These are phyloP conservation scores for Brachyopa scutellaris DNA, from an alignment of 2,888 invertebrate genomes.

Conservation along the genomic window DNA sequence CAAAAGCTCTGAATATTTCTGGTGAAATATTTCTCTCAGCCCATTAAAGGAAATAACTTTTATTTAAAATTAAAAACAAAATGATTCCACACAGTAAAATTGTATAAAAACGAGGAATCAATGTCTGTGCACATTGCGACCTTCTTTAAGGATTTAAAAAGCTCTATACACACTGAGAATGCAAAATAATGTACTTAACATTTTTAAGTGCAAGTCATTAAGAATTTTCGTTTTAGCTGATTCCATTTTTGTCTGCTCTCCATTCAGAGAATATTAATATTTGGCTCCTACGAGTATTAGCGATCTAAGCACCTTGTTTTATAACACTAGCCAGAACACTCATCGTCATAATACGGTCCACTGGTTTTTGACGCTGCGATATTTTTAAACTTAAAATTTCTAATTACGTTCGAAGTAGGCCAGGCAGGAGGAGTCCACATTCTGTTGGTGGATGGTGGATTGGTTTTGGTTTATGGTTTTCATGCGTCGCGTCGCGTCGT, in stretches of 20 bases:
- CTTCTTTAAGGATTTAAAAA: background rate
- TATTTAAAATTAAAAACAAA: too few relatives aligned
- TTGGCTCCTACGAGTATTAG: slow-evolving; percentile 11
- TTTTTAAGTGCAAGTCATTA: background rate
- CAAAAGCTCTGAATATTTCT: too few relatives aligned
- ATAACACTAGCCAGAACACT: background rate
- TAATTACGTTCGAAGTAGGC: slow-evolving; percentile 64
- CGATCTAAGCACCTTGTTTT: slow-evolving; percentile 19
- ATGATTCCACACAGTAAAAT: too few relatives aligned
- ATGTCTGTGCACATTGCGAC: background rate
- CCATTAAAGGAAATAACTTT: too few relatives aligned
- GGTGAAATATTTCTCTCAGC: too few relatives aligned
- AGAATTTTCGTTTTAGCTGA: background rate
- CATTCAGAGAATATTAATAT: background rate
- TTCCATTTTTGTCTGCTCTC: slow-evolving; percentile 1
- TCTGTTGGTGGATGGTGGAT: slow-evolving; percentile 38
- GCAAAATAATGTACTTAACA: background rate
- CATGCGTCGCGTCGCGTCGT: too few relatives aligned
- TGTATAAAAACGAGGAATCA: background rate
- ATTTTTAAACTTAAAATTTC: slow-evolving; percentile 64
- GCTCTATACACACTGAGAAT: background rate
- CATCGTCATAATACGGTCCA: background rate
- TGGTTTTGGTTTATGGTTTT: slow-evolving; percentile 54
- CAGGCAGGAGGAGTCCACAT: slow-evolving; percentile 46
- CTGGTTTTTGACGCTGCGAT: slow-evolving; percentile 30